Evolutionary conservation across 1,140 invertebrate genomes (phyloP).

Genomic region (Mamestra configurata): DNA sequence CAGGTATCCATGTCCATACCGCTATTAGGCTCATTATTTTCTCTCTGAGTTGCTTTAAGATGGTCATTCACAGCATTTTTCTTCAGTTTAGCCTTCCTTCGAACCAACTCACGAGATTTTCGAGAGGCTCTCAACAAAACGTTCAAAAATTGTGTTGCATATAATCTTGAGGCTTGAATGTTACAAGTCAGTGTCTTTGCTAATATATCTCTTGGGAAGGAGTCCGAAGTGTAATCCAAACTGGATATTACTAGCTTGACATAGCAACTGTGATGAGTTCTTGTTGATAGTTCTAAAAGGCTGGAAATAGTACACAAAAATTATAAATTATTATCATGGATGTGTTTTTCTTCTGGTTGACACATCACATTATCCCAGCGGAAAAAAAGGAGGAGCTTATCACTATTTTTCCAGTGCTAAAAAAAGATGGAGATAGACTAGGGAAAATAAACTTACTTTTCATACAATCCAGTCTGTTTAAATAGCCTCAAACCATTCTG

Average conservation of each 20-base stretch:
- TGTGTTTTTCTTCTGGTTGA: too few relatives aligned
- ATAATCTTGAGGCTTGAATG: conserved; percentile 93
- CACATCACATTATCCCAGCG: too few relatives aligned
- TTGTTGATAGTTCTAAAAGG: conserved; percentile 93
- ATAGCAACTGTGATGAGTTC: conserved; percentile 96
- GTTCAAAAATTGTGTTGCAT: conserved; percentile 96
- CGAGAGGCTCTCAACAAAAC: conserved; percentile 93
- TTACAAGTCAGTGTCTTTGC: conserved; percentile 90
- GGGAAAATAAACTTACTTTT: conserved; percentile 81
- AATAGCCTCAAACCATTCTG: conserved; percentile 92
- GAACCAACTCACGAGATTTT: conserved; percentile 80
- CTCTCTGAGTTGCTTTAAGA: conserved; percentile 66
- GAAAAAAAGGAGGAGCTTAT: too few relatives aligned
- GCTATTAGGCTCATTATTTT: conserved; percentile 63
- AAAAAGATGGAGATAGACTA: conserved; percentile 18
- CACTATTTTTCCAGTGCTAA: too few relatives aligned
- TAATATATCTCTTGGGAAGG: conserved; percentile 92
- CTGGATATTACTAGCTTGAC: conserved; percentile 97
- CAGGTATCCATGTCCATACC: conserved; percentile 91
- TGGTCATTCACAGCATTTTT: conserved; percentile 74
- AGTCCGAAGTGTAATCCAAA: conserved; percentile 94
- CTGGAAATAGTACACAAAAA: conserved; percentile 85
- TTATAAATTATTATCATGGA: too few relatives aligned
- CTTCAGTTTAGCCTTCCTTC: conserved; percentile 81
- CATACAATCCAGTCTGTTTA: conserved; percentile 93